Evolutionary conservation across 2,113 vertebrate genomes (phyloP).

Genomic region (Furnarius figulus): DNA sequence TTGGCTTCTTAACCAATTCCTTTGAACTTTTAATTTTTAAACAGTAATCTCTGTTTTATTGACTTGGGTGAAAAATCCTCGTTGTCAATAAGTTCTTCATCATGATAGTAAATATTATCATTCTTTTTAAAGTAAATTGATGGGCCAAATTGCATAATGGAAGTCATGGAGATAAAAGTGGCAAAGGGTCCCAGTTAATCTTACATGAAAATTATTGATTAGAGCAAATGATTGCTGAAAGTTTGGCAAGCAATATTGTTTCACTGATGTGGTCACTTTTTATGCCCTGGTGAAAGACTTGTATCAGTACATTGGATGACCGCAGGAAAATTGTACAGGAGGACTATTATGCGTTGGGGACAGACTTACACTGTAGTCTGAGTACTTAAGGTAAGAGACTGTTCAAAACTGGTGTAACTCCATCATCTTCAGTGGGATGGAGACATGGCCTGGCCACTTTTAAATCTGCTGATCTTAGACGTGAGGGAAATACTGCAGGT

Average conservation of each 20-base stretch:
- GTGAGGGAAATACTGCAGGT: constrained; percentile 32
- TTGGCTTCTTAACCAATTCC: constrained; percentile 57
- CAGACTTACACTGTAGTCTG: not conserved
- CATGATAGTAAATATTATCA: constrained; percentile 20
- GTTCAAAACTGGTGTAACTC: not conserved
- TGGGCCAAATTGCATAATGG: constrained; percentile 6
- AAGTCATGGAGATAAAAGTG: not conserved
- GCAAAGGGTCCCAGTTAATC: constrained; percentile 18
- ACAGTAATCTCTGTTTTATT: constrained; percentile 67
- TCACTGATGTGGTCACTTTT: not conserved
- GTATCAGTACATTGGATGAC: not conserved
- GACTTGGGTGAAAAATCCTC: constrained; percentile 49
- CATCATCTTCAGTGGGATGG: not conserved
- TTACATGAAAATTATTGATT: constrained; percentile 47
- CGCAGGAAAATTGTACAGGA: not conserved
- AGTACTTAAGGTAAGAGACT: not conserved
- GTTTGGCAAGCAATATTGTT: not conserved
- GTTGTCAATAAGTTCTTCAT: constrained; percentile 52
- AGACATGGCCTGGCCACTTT: not conserved
- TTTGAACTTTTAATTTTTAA: constrained; percentile 67
- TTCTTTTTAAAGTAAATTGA: constrained; percentile 27
- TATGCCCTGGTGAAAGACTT: not conserved
- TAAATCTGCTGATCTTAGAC: constrained; percentile 13
- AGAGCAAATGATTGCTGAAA: constrained; percentile 21
- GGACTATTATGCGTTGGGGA: not conserved